Base-by-base conservation (phyloP, 2,888 invertebrate genomes). In the Acanthosepion esculentum region DNA sequence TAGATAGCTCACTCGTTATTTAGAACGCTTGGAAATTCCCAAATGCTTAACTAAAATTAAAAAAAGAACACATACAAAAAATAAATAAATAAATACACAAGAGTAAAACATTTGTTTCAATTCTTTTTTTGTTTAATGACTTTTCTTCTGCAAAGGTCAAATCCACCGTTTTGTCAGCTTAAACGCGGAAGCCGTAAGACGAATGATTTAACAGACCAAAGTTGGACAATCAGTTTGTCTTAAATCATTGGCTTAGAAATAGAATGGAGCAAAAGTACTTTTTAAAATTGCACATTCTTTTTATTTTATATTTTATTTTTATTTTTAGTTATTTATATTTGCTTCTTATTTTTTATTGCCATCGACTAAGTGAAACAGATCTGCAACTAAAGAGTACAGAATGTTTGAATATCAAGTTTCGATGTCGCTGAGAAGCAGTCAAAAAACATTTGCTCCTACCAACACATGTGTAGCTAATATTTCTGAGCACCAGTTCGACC, bases 321-420 rank as follows among this genome's bases (percentile, higher is more conserved):
- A 64, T 50, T 12, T 15, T 15, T 55, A 41, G 41, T 41, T 41
- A 41, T 78, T 29, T 8, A 18, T n/a, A 18, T n/a, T 29, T 29
- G 8, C 10, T 78, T 29, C n/a, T 29, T 29, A 64, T 50, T 12
- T 15, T 15, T 55, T 55, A 7, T 92, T 15, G 92, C 50, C 33
- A n/a, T 92, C 29, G 29, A 29, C 93, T n/a, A 93, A 50, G 29
- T 93, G 33, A 48, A 78, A 78, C n/a, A 7, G 10, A 78, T 78
- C 78, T 10, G 10, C 18, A 78, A 78, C n/a, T 78, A n/a, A 78
- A 78, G 20, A 78, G 78, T 78, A 33, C 78, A 78, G n/a, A 78
- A n/a, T 78, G 78, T 78, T n/a, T 78, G 15, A 78, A 78, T 78
- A 78, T 78, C 78, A 78, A n/a, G n/a, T 78, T 78, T 78, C 78